phyloP scores from a whole-genome alignment of 2,888 invertebrate genomes.

The Drosophila austrosaltans region DNA sequence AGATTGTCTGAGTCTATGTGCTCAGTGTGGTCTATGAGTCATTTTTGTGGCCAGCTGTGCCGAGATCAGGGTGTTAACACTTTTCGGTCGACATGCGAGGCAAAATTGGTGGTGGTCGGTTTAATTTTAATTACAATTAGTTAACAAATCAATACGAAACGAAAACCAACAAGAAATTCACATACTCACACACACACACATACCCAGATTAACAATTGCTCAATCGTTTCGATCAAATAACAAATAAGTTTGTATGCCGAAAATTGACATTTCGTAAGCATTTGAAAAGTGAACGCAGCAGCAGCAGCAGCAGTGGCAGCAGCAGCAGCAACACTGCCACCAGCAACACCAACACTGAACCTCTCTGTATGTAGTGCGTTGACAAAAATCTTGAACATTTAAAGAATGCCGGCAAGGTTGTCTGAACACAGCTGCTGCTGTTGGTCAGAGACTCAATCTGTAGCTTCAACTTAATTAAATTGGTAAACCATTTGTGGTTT shows the following conservation, averaged over 20 bases:
- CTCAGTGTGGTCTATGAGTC: slow-evolving; percentile 45
- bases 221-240: slow-evolving; percentile 68
- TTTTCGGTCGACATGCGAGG: slow-evolving; percentile 42
- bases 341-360: slow-evolving; percentile 20
- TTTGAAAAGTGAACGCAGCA: slow-evolving; percentile 73
- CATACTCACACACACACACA: slow-evolving; percentile 8
- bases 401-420: slow-evolving; percentile 73
- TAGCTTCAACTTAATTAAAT: slow-evolving; percentile 70
- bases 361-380: slow-evolving; percentile 60
- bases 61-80: slow-evolving; percentile 55
- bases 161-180: slow-evolving; percentile 25
- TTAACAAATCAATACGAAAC: slow-evolving; percentile 53
- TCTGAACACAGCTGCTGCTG: slow-evolving; percentile 46
- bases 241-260: slow-evolving; percentile 72
- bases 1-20: neutral
- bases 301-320: neutral
- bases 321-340: neutral
- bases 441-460: slow-evolving; percentile 44
- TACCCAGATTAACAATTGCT: slow-evolving; percentile 60
- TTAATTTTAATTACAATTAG: slow-evolving; percentile 61
- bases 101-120: slow-evolving; percentile 45
- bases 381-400: slow-evolving; percentile 69
- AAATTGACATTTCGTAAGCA: slow-evolving; percentile 67
- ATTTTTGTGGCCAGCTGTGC: slow-evolving; percentile 60
- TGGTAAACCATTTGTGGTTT: slow-evolving; percentile 49